Conservation (phyloP, 1,140 invertebrate species). For the Dendroctonus valens region DNA sequence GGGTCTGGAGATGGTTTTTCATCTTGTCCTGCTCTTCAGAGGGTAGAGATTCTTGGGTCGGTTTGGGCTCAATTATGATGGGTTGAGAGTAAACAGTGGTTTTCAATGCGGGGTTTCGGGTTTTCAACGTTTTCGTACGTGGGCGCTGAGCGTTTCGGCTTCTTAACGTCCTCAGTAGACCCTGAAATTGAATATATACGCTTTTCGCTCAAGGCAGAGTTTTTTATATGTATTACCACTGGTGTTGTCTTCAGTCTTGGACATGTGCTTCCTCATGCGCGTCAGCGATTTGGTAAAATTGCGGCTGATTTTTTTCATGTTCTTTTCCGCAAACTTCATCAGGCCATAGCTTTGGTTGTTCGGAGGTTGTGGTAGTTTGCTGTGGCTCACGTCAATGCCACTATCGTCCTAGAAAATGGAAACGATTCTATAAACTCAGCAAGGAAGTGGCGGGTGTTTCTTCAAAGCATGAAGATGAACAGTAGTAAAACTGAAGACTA, state of each 20-base stretch:
- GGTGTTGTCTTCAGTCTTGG: slow-evolving; percentile 39
- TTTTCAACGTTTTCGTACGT: slow-evolving; percentile 16
- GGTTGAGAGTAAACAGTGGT: not conserved
- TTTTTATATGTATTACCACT: slow-evolving; percentile 1
- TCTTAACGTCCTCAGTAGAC: not conserved
- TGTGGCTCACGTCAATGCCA: slow-evolving; percentile 53
- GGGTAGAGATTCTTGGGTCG: slow-evolving; percentile 23
- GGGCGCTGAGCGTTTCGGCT: not conserved
- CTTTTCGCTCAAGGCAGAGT: too few species aligned
- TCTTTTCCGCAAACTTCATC: slow-evolving; percentile 50
- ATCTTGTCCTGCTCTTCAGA: slow-evolving; percentile 26
- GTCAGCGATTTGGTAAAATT: slow-evolving; percentile 48
- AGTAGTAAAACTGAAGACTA: too few species aligned
- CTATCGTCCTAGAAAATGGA: slow-evolving; percentile 48
- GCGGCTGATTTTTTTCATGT: slow-evolving; percentile 43
- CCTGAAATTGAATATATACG: too few species aligned
- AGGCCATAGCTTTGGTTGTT: slow-evolving; percentile 55
- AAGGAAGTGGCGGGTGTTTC: not conserved
- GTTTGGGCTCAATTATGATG: slow-evolving; percentile 1
- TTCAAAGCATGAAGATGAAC: too few species aligned
- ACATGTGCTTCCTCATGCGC: slow-evolving; percentile 46
- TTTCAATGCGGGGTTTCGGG: slow-evolving; percentile 1
- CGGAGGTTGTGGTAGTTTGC: slow-evolving; percentile 59
- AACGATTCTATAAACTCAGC: not conserved
- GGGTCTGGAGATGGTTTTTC: slow-evolving; percentile 18